These are phyloP conservation scores for Rhinolophus sinicus DNA, from an alignment of 2,113 vertebrate genomes.

Conservation along the genomic window DNA sequence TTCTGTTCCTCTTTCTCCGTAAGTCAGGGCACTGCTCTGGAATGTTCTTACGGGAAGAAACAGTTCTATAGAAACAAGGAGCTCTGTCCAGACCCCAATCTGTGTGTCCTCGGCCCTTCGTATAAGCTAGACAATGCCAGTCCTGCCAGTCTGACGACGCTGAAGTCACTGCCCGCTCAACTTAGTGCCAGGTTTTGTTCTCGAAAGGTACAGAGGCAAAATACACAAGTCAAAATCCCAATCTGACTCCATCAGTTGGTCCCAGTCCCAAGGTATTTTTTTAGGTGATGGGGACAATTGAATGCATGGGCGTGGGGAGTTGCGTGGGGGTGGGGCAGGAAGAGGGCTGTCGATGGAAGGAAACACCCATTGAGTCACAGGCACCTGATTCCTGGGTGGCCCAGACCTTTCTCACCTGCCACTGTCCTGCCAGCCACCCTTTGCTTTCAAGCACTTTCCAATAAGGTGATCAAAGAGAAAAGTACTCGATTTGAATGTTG, in stretches of 20 bases:
- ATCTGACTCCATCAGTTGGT: background rate
- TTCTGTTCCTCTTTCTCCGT: background rate
- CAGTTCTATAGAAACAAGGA: background rate
- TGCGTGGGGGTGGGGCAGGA: accelerated
- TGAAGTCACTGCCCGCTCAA: background rate
- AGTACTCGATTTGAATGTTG: background rate
- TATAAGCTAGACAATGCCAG: accelerated
- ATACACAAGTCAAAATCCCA: background rate
- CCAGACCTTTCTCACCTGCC: background rate
- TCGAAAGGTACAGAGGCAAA: background rate
- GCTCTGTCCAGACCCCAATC: background rate
- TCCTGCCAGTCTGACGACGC: background rate
- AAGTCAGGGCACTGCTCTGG: accelerated
- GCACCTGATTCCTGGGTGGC: background rate
- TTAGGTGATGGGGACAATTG: background rate
- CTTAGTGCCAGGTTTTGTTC: background rate
- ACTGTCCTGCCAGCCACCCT: background rate
- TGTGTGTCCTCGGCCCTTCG: background rate
- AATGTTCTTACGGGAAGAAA: accelerated
- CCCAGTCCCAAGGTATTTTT: background rate
- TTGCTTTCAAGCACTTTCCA: constrained; percentile 14
- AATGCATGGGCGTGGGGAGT: accelerated
- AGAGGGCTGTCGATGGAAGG: background rate
- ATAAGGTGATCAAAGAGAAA: background rate
- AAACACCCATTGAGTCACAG: accelerated